Conservation (phyloP, 2,888 invertebrate genomes). For the Leistus spinibarbis region DNA sequence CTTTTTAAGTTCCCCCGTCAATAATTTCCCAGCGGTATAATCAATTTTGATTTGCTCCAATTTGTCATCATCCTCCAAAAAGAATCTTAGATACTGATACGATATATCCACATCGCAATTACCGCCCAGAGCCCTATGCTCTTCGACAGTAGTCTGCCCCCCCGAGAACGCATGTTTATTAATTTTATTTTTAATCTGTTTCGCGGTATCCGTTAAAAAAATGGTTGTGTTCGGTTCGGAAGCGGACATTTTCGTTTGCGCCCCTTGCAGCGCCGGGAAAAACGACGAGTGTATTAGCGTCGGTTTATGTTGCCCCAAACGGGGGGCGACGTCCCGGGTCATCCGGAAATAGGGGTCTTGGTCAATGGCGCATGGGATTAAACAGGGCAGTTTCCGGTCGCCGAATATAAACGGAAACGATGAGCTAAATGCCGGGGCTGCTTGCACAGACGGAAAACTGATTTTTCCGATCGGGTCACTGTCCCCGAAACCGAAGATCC, state of each 20-base stretch:
- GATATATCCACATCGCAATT: constrained; percentile 95
- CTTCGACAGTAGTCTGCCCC: constrained; percentile 90
- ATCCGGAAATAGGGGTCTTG: constrained; percentile 99
- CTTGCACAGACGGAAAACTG: constrained; percentile 94
- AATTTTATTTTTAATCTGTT: constrained; percentile 95
- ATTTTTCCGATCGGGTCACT: constrained; percentile 97
- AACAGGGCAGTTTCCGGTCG: constrained; percentile 75
- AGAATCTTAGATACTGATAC: constrained; percentile 92
- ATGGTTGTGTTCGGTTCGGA: constrained; percentile 93
- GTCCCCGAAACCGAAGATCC: constrained; percentile 97
- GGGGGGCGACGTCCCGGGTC: constrained; percentile 97
- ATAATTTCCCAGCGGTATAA: constrained; percentile 84
- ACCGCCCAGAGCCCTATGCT: constrained; percentile 90
- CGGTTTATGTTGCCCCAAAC: constrained; percentile 86
- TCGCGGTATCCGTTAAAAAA: constrained; percentile 92
- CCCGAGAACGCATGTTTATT: constrained; percentile 98
- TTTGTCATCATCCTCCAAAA: constrained; percentile 89
- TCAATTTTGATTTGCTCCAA: constrained; percentile 73
- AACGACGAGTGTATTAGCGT: constrained; percentile 70
- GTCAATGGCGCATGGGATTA: constrained; percentile 98
- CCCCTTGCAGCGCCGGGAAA: constrained; percentile 88
- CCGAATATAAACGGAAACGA: constrained; percentile 92
- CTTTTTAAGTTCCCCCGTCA: constrained; percentile 95
- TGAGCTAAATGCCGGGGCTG: constrained; percentile 89
- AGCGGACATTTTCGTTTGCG: constrained; percentile 98